A percentile compares a stretch with the other conserved stretches of the same genome.
These are phyloP conservation scores for Lymantria monacha DNA, from an alignment of 2,888 invertebrate genomes.

Conservation along the genomic window DNA sequence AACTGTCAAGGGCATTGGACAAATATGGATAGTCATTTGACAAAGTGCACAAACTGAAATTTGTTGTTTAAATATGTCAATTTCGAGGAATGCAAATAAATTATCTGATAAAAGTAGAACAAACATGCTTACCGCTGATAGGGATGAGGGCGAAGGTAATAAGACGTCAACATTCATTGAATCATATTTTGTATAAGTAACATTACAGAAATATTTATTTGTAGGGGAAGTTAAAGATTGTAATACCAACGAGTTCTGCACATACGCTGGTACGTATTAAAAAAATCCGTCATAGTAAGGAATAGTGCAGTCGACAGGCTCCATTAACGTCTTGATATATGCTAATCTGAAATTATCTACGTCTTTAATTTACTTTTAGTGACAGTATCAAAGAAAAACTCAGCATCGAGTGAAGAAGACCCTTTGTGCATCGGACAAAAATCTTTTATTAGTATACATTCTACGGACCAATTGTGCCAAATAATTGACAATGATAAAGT, in stretches of 20 bases:
- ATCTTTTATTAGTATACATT: constrained; percentile 76
- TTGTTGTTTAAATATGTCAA: constrained; percentile 78
- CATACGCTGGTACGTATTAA: constrained; percentile 63
- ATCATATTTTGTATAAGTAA: constrained; percentile 4
- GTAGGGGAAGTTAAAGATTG: constrained; percentile 56
- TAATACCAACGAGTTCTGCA: constrained; percentile 56
- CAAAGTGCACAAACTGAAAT: constrained; percentile 75
- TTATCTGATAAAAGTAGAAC: constrained; percentile 62
- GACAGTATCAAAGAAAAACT: constrained; percentile 65
- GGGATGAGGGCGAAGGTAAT: constrained; percentile 61
- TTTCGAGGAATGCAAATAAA: constrained; percentile 71
- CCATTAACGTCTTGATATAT: no score
- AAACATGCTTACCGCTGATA: constrained; percentile 48
- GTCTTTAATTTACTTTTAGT: constrained; percentile 52
- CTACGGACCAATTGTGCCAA: constrained; percentile 73
- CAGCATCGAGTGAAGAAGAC: constrained; percentile 47
- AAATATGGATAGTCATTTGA: constrained; percentile 75
- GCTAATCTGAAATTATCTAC: background rate
- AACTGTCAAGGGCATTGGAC: constrained; percentile 60
- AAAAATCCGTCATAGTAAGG: no score
- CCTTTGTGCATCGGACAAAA: constrained; percentile 59
- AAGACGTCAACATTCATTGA: background rate
- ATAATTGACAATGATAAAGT: constrained; percentile 51
- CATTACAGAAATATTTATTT: constrained; percentile 38
- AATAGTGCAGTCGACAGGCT: no score